Percentiles rank a stretch among this genome's conserved stretches.
phyloP scores from a whole-genome alignment of 2,113 vertebrate genomes.

The Rutilus rutilus region DNA sequence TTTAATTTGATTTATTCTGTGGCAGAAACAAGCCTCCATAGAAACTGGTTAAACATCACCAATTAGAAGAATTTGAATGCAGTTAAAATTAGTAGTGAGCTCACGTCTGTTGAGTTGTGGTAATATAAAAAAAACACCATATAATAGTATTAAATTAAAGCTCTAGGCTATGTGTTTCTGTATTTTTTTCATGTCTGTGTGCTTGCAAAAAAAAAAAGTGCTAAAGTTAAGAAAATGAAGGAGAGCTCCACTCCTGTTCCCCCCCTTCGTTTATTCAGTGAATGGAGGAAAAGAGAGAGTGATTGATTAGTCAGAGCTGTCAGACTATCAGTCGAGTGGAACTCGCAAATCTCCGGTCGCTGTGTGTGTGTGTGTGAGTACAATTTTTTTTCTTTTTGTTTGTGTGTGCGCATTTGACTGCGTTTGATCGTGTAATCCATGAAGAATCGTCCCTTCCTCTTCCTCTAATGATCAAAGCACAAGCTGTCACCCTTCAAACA shows the following conservation, averaged over 20 bases:
- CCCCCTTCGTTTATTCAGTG: constrained; percentile 48
- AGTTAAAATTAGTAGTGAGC: neutral
- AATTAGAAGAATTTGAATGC: neutral
- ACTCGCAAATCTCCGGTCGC: constrained; percentile 73
- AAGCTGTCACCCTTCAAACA: constrained; percentile 52
- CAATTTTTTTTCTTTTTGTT: constrained; percentile 25
- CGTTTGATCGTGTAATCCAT: constrained; percentile 68
- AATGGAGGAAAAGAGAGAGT: constrained; percentile 66
- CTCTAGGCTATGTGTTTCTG: neutral
- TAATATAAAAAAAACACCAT: neutral
- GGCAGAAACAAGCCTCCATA: no score
- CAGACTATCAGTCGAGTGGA: constrained; percentile 81
- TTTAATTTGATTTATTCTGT: no score
- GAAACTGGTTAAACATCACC: neutral
- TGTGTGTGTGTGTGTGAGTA: constrained; percentile 38
- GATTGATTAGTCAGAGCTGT: constrained; percentile 82
- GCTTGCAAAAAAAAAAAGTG: neutral
- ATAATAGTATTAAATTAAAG: neutral
- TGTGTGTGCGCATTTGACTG: constrained; percentile 45
- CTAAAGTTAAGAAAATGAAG: constrained; percentile 35
- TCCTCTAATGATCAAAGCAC: constrained; percentile 78
- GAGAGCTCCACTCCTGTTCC: constrained; percentile 38
- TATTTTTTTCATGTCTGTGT: neutral
- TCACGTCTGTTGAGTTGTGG: neutral
- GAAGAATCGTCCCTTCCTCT: constrained; percentile 82